These are phyloP conservation scores for Catamblyrhynchus diadema DNA, from an alignment of 2,797 vertebrate genomes.

Conservation along the genomic window DNA sequence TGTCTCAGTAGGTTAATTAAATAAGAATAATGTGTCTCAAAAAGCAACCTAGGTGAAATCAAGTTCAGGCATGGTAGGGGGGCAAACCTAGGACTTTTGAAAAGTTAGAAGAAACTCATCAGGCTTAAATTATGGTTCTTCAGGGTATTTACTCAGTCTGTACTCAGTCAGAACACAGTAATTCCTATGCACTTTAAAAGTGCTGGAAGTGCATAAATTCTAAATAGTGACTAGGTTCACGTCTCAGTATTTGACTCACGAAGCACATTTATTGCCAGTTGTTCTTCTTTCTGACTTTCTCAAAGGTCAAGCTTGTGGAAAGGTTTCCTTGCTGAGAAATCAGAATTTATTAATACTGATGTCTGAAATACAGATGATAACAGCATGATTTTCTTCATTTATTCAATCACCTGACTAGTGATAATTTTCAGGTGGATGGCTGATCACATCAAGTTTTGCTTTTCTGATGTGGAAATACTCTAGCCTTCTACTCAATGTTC, in stretches of 20 bases:
- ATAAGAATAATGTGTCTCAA: not conserved
- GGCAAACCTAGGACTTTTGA: not conserved
- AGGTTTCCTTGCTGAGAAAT: constrained; percentile 26
- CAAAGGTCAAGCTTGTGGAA: constrained; percentile 36
- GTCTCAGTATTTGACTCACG: not conserved
- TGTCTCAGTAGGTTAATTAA: not conserved
- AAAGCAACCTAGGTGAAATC: not conserved
- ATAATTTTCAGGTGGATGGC: not conserved
- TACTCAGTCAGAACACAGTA: not conserved
- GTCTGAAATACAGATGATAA: not conserved
- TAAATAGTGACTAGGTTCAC: not conserved
- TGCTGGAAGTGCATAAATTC: not conserved
- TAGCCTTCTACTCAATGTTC: not conserved
- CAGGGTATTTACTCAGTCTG: not conserved
- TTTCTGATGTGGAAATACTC: not conserved
- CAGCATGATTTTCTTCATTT: not conserved
- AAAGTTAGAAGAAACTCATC: not conserved
- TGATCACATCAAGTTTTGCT: not conserved
- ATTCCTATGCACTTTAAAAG: not conserved
- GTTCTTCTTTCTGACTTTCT: constrained; percentile 17
- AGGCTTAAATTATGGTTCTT: not conserved
- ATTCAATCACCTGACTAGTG: not conserved
- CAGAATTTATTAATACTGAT: constrained; percentile 15
- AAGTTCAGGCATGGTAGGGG: not conserved
- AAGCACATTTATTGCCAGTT: not conserved